Evolutionary conservation across 2,113 vertebrate genomes (phyloP), one percentile per base, ranked within the genome.

Genomic region (Smithornis capensis): DNA sequence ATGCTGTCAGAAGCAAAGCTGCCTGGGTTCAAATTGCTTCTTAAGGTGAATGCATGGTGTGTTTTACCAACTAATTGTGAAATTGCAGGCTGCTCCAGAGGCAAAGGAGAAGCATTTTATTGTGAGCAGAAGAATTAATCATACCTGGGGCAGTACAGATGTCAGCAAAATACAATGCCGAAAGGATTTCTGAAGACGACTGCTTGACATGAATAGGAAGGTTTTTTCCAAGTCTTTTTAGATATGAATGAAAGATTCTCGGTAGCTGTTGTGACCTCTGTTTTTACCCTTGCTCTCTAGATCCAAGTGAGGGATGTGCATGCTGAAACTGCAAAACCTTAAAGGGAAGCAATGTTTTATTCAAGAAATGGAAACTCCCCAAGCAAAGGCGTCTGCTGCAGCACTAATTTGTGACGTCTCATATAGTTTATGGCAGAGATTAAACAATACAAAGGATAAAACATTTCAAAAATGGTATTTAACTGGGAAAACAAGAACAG

Each of bases 51-150:
- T 78, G 79, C 5, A 9, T 31, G 71, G 85, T 92, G 93, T 96
- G 91, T 92, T 95, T 97, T 89, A 92, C 82, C 63, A 57, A 19
- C 89, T 96, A 76, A 95, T 95, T 97, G 94, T 96, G 96, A 96
- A 95, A 97, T 89, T 92, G 87, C 95, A 86, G 86, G 64, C 92
- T 96, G 89, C 93, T 92, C 81, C 89, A 93, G 92, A 90, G 49
- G 78, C 92, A 87, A 96, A 94, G 94, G 92, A 96, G 95, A 95
- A 96, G 90, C 87, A 55, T 94, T 96, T 97, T 91, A 97, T 97
- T 97, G 96, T 97, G 82, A 97, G 78, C 70, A 67, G 69, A 49
- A 75, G 85, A 96, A 97, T 97, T 92, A 97, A 97, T 97, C 97
- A 96, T 95, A 97, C 95, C 92, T 92, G 90, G 87, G 95, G 96